Percentiles rank a stretch among this genome's conserved stretches.
Conservation (phyloP, 2,888 invertebrate species). For the Rhingia rostrata region DNA sequence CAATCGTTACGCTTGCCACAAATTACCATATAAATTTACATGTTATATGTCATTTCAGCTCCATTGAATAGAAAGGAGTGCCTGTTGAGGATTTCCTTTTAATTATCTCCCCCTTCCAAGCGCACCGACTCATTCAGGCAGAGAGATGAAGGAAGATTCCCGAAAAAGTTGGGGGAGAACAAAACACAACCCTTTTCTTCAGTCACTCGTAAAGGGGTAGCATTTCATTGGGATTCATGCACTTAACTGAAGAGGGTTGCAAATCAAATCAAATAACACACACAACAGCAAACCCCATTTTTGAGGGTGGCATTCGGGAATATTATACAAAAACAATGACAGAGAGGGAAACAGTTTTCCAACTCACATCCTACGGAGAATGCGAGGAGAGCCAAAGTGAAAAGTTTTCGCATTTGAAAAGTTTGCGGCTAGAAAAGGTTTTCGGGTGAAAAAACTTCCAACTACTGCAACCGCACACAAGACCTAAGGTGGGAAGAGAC, state of each 20-base stretch:
- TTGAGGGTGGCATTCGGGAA: conserved; percentile 8
- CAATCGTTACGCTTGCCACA: neutral
- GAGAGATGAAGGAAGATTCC: conserved; percentile 18
- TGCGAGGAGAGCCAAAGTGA: conserved; percentile 44
- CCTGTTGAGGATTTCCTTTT: conserved; percentile 32
- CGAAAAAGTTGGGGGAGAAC: neutral
- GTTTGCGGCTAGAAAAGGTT: conserved; percentile 63
- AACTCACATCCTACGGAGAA: conserved; percentile 52
- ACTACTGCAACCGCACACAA: conserved; percentile 51
- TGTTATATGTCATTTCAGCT: conserved; percentile 25
- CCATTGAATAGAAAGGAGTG: neutral
- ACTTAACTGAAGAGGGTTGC: conserved; percentile 14
- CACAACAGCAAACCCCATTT: neutral
- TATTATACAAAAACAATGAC: conserved; percentile 41
- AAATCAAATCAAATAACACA: conserved; percentile 49
- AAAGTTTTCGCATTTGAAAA: conserved; percentile 71
- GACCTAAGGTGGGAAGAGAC: too few relatives aligned
- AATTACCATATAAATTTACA: conserved; percentile 15
- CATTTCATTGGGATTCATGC: neutral
- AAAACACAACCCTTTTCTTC: conserved; percentile 10
- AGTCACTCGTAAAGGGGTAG: neutral
- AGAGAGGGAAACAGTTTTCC: conserved; percentile 53
- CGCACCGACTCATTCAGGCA: conserved; percentile 11
- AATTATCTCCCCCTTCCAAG: conserved; percentile 25
- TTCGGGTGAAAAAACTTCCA: conserved; percentile 18